Base-by-base conservation (phyloP, 2,888 invertebrate genomes). In the Ptilodon capucinus region DNA sequence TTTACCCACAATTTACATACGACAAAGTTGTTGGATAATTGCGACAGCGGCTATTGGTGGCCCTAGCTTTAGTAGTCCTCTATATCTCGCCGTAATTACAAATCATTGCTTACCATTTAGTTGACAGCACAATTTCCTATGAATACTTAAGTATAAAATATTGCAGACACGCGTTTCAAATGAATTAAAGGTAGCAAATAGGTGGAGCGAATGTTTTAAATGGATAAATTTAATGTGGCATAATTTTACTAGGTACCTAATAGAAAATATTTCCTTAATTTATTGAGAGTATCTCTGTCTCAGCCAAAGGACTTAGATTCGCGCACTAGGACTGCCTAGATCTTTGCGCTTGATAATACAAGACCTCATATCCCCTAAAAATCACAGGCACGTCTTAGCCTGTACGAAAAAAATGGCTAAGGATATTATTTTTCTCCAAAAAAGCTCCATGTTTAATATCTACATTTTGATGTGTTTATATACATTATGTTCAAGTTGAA, bases 11-110 rank as follows among this genome's bases (percentile, higher is more conserved):
- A 59, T 55, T 53, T 57, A 41, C 49, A 57, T 53, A 42, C 51
- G 52, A 63, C 52, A 51, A 65, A 51, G 19, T 64, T 57, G 56
- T 46, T 41, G 45, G 40, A 30, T 43, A 60, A 51, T 62, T 57
- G 44, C 50, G 30, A 44, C 48, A 11, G 34, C 25, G 17, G 32
- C 30, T 38, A 35, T 25, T 39, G 17, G 44, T 35, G 40, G 48
- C n/a, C 28, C 49, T 52, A n/a, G n/a, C n/a, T n/a, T n/a, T n/a
- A n/a, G 45, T 34, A 13, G 35, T 9, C 45, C 18, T 35, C 13
- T 38, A 34, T 18, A 6, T 41, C 50, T 38, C 47, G 48, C 13
- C 23, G 19, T 17, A 17, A 13, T 44, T 4, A 58, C 56, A 51
- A 62, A 61, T 61, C 44, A 53, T 40, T 49, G 40, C 13, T 46